These are phyloP conservation scores for Paedocypris sp. DNA, from an alignment of 2,113 vertebrate genomes.

Conservation along the genomic window DNA sequence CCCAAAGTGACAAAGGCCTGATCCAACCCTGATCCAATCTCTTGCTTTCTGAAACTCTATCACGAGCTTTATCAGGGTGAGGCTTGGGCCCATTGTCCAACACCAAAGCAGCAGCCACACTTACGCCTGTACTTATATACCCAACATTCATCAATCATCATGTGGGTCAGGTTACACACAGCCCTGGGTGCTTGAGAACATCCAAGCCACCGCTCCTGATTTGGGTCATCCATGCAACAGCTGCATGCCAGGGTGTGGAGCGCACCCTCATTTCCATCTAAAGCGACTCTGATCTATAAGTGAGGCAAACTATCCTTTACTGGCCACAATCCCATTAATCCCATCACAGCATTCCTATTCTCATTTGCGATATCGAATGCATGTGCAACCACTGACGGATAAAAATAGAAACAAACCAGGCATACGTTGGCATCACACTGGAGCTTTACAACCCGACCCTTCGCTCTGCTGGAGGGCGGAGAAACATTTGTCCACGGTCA, in stretches of 20 bases:
- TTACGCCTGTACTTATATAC: not conserved
- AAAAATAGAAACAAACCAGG: not conserved
- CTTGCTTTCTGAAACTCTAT: conserved; percentile 9
- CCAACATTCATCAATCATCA: not conserved
- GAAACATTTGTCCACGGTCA: conserved; percentile 3
- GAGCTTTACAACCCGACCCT: not conserved
- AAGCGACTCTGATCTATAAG: conserved; percentile 27
- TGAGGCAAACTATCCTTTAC: not conserved
- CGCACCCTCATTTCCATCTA: conserved; percentile 28
- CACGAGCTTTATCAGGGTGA: not conserved
- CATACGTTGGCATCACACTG: not conserved
- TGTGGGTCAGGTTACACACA: conserved; percentile 11
- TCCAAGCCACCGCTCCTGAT: conserved; percentile 2
- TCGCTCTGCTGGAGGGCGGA: not conserved
- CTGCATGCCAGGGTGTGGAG: conserved; percentile 22
- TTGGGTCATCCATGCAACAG: conserved; percentile 26
- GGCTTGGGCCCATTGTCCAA: not conserved
- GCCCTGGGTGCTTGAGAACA: not conserved
- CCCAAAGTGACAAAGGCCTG: conserved; percentile 2
- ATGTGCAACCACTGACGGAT: not conserved
- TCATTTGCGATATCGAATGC: not conserved
- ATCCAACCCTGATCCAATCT: not conserved
- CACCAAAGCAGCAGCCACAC: not conserved
- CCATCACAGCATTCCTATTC: not conserved
- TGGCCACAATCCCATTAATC: conserved; percentile 15